Conservation (phyloP, 2,888 invertebrate genomes). For the Brachypterus glaber region DNA sequence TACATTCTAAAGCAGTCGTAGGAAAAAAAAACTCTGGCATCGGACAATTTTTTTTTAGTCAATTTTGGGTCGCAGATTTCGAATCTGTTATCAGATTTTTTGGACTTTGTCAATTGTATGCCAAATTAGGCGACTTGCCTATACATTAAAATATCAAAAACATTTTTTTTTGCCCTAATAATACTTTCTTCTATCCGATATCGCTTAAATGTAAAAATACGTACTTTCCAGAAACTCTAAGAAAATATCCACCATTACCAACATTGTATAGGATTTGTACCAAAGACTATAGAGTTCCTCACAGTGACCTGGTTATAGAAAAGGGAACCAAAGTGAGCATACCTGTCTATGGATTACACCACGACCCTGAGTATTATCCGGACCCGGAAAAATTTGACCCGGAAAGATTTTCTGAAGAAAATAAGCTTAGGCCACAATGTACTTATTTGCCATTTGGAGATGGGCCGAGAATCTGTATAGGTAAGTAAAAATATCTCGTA, state of each 20-base stretch:
- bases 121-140: too few species aligned
- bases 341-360: slow-evolving; percentile 25
- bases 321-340: slow-evolving; percentile 32
- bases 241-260: slow-evolving; percentile 33
- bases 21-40: too few species aligned
- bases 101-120: too few species aligned
- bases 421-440: slow-evolving; percentile 18
- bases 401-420: slow-evolving; percentile 24
- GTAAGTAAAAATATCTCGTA: slow-evolving; percentile 25
- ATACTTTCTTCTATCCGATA: background rate
- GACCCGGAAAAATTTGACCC: slow-evolving; percentile 27
- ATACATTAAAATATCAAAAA: background rate
- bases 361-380: slow-evolving; percentile 26
- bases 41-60: too few species aligned
- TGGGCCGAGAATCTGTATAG: slow-evolving; percentile 36
- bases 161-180: background rate
- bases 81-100: too few species aligned
- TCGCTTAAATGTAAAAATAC: too few species aligned
- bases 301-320: slow-evolving; percentile 30
- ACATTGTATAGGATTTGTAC: slow-evolving; percentile 22
- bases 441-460: slow-evolving; percentile 34
- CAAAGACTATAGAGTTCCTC: slow-evolving; percentile 29
- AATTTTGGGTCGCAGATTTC: too few species aligned
- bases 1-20: too few species aligned
- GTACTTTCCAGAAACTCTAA: slow-evolving; percentile 33